Conservation (phyloP, 2,797 vertebrate species). For the Chiloscyllium punctatum region DNA sequence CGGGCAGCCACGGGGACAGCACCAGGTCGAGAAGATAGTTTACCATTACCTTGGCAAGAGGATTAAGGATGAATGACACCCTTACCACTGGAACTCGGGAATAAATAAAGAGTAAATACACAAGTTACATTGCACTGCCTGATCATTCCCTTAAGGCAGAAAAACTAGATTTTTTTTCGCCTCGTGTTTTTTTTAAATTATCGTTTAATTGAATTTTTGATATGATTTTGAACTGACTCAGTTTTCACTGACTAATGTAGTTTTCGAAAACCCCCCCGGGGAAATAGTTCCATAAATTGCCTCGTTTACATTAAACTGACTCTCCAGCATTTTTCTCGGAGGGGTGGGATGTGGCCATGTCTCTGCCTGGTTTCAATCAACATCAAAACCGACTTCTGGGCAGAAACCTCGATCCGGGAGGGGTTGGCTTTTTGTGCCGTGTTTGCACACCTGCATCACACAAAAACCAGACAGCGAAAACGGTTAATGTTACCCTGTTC, state of each 20-base stretch:
- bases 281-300: background rate
- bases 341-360: background rate
- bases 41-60: background rate
- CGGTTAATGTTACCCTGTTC: no score
- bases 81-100: background rate
- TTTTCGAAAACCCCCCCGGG: background rate
- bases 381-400: no score
- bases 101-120: background rate
- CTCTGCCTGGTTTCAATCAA: background rate
- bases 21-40: background rate
- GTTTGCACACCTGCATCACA: background rate
- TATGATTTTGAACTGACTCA: background rate
- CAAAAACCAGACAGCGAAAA: background rate
- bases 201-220: constrained; percentile 25
- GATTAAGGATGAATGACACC: background rate
- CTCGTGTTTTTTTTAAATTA: background rate
- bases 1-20: background rate
- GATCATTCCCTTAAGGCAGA: background rate
- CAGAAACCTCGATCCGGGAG: background rate
- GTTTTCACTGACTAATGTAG: background rate
- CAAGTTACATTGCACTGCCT: background rate
- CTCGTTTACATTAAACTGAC: background rate
- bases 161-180: background rate
- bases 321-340: background rate
- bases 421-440: background rate